A percentile compares a stretch with the other conserved stretches of the same genome.
phyloP scores from a whole-genome alignment of 2,888 invertebrate genomes.

The Idaea biselata region DNA sequence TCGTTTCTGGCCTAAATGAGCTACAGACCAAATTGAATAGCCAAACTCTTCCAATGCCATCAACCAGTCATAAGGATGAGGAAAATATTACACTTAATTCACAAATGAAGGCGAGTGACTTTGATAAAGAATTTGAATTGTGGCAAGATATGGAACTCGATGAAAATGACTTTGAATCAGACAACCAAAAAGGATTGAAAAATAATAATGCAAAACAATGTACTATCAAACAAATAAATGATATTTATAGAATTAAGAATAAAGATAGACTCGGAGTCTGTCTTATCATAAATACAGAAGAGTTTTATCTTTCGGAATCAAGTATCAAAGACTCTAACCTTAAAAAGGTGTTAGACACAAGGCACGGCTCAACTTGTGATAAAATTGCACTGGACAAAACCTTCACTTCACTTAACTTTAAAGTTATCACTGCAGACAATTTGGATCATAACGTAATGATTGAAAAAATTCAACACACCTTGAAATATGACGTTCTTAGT shows the following conservation, averaged over 20 bases:
- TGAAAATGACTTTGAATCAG: conserved; percentile 16
- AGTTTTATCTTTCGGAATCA: conserved; percentile 59
- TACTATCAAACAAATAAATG: conserved; percentile 51
- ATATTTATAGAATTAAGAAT: conserved; percentile 58
- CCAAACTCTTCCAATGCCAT: conserved; percentile 23
- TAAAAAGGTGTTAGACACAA: conserved; percentile 36
- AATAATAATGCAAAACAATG: conserved; percentile 33
- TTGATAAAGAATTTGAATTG: neutral
- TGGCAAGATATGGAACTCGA: conserved; percentile 10
- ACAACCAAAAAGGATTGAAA: neutral
- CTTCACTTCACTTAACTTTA: conserved; percentile 61
- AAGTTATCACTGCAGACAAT: conserved; percentile 52
- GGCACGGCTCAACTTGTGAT: conserved; percentile 59
- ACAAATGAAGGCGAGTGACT: neutral
- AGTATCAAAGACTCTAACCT: conserved; percentile 47
- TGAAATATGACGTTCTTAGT: conserved; percentile 44
- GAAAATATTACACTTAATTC: neutral
- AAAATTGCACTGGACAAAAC: conserved; percentile 49
- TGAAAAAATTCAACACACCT: conserved; percentile 49
- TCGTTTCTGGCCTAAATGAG: conserved; percentile 45
- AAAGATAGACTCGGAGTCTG: conserved; percentile 60
- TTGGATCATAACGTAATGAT: conserved; percentile 54
- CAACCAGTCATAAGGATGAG: conserved; percentile 27
- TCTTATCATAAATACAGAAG: conserved; percentile 68
- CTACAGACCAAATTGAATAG: conserved; percentile 44